These are phyloP conservation scores for Borostomias antarcticus DNA, from an alignment of 2,797 vertebrate species.

Conservation along the genomic window DNA sequence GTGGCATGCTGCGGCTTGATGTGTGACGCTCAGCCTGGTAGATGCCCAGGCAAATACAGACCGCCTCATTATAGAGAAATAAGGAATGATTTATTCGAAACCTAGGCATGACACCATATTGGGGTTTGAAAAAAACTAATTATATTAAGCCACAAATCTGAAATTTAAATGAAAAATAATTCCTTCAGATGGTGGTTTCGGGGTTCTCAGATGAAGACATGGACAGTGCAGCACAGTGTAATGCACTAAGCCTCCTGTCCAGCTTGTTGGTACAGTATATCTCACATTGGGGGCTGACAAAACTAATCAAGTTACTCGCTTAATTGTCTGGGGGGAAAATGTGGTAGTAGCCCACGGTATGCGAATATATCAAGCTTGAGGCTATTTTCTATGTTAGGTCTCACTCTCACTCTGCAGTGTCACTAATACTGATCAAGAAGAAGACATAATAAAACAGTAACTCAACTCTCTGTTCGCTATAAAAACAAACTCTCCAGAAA, in stretches of 20 bases:
- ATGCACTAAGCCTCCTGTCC: too few relatives aligned
- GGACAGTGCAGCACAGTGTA: too few relatives aligned
- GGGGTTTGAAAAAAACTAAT: not conserved
- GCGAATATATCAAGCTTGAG: too few relatives aligned
- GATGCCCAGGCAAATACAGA: slow-evolving; percentile 44
- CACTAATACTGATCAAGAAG: not conserved
- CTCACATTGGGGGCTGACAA: too few relatives aligned
- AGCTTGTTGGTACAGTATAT: too few relatives aligned
- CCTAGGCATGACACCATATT: slow-evolving; percentile 40
- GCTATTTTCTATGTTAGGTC: not conserved
- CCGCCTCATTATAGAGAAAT: slow-evolving; percentile 54
- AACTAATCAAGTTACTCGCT: too few relatives aligned
- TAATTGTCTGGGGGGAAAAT: too few relatives aligned
- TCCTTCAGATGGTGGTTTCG: too few relatives aligned
- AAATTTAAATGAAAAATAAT: too few relatives aligned
- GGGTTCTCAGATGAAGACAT: too few relatives aligned
- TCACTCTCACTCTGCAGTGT: not conserved
- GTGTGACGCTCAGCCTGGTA: slow-evolving; percentile 44
- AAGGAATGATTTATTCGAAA: slow-evolving; percentile 55
- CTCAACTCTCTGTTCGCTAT: slow-evolving; percentile 27
- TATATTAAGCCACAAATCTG: too few relatives aligned
- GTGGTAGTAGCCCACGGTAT: too few relatives aligned
- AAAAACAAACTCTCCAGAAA: slow-evolving; percentile 27
- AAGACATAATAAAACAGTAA: slow-evolving; percentile 19
- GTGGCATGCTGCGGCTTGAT: slow-evolving; percentile 52